Evolutionary conservation across 1,140 invertebrate genomes (phyloP).

Genomic region (Pseudomyrmex dendroicus): DNA sequence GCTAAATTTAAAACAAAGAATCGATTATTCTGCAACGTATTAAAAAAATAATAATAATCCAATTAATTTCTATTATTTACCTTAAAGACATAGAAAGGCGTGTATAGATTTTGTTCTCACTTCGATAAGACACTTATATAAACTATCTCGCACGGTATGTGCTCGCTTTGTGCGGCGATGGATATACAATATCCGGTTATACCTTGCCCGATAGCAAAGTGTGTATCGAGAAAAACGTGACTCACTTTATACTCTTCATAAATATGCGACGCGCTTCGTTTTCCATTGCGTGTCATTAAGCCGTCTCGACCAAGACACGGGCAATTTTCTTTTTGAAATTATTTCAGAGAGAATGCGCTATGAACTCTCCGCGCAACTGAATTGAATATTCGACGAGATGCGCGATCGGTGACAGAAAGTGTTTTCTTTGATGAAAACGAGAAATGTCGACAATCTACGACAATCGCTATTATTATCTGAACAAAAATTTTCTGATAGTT

Average conservation of each 20-base stretch:
- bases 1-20: too few species aligned
- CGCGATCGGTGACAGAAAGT: neutral
- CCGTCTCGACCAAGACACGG: too few species aligned
- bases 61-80: neutral
- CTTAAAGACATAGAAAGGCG: neutral
- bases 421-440: neutral
- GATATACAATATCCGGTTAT: neutral
- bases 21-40: neutral
- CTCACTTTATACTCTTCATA: neutral
- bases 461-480: constrained; percentile 37
- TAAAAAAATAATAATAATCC: too few species aligned
- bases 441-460: constrained; percentile 36
- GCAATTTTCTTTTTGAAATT: constrained; percentile 1
- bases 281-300: neutral
- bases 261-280: neutral
- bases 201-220: neutral
- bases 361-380: neutral
- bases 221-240: neutral
- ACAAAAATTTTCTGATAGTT: constrained; percentile 4
- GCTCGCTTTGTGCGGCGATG: neutral
- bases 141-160: neutral
- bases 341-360: neutral
- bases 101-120: too few species aligned
- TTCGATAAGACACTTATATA: too few species aligned
- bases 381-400: constrained; percentile 23